Conservation (phyloP, 2,888 invertebrate genomes). For the Aphodius granarius region DNA sequence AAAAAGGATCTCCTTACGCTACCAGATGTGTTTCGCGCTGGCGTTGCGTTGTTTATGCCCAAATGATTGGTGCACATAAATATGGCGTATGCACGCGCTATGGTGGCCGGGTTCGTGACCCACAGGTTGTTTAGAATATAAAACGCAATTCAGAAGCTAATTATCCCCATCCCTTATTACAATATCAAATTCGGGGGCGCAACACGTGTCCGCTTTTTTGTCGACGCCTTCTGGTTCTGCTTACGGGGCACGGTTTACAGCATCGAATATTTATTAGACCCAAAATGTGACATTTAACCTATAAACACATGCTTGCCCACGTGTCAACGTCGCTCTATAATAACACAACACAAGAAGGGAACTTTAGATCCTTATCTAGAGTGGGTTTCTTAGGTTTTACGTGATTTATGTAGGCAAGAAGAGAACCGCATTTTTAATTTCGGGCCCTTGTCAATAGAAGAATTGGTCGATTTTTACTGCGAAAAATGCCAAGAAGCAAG, state of each 20-base stretch:
- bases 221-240: neutral
- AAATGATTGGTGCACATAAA: neutral
- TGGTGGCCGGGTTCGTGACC: neutral
- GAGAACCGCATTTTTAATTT: neutral
- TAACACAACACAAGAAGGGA: neutral
- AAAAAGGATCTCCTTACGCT: neutral
- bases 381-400: neutral
- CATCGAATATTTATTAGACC: constrained; percentile 15
- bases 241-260: neutral
- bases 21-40: neutral
- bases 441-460: neutral
- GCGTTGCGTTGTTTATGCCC: neutral
- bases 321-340: constrained; percentile 22
- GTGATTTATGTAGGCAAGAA: neutral
- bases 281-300: constrained; percentile 34
- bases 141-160: neutral
- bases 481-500: no score
- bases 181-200: neutral
- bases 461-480: no score
- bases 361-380: constrained; percentile 1
- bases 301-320: constrained; percentile 31
- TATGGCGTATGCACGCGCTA: neutral
- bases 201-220: neutral
- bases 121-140: neutral
- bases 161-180: neutral